Conservation (phyloP, 1,140 invertebrate species). For the Gonioctena quinquepunctata region DNA sequence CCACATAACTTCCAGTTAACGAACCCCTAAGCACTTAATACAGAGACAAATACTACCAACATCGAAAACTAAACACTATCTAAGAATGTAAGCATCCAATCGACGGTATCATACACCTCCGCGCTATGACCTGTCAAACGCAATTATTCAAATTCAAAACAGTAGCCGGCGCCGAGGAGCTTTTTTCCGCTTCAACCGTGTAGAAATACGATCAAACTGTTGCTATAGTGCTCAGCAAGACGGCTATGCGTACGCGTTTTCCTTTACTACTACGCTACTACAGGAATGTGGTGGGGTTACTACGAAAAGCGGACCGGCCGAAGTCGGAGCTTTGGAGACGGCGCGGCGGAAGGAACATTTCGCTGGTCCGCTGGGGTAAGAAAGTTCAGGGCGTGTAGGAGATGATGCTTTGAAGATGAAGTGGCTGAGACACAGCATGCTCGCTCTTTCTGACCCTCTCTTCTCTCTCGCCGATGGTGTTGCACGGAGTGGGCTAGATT, state of each 20-base stretch:
- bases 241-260: slow-evolving; percentile 8
- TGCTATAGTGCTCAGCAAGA: slow-evolving; percentile 9
- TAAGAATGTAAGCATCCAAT: background rate
- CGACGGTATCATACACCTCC: slow-evolving; percentile 3
- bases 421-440: slow-evolving; percentile 28
- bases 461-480: background rate
- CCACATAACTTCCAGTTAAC: background rate
- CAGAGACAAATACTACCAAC: background rate
- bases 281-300: slow-evolving; percentile 47
- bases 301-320: slow-evolving; percentile 36
- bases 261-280: slow-evolving; percentile 41
- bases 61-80: background rate
- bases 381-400: slow-evolving; percentile 48
- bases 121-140: slow-evolving; percentile 9
- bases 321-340: background rate
- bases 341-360: slow-evolving; percentile 6
- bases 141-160: slow-evolving; percentile 9
- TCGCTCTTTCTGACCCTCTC: slow-evolving; percentile 3
- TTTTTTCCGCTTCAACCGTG: slow-evolving; percentile 1
- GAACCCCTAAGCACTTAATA: too few relatives aligned
- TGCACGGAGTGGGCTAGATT: background rate
- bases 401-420: slow-evolving; percentile 39
- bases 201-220: slow-evolving; percentile 12
- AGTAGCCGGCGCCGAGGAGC: slow-evolving; percentile 6
- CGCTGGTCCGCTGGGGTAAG: slow-evolving; percentile 39